Evolutionary conservation across 2,797 vertebrate species (phyloP), one percentile per base, ranked within the genome.

Genomic region (Cossypha polioptera): DNA sequence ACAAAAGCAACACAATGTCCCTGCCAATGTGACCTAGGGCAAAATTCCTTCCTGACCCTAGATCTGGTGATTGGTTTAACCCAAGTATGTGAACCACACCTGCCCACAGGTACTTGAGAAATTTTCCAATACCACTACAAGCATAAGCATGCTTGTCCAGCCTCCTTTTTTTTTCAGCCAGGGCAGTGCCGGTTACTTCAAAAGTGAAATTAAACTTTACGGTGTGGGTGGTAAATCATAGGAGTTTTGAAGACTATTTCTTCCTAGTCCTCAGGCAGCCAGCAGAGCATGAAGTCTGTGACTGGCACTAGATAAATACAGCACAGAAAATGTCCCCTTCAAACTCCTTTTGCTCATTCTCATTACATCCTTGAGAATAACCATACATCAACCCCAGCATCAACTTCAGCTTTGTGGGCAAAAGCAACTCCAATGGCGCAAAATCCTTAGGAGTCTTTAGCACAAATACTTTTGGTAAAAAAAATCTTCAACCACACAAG

Each of bases 31-130:
- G 80, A 93, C 92, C 94, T 86, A 65, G 90, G 83, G 95, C 92
- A 86, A 96, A 96, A 96, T 95, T 96, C 96, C 80, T 96, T 96
- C 91, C 86, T 96, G 92, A 94, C 91, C 95, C 40, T 68, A 95
- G 95, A 96, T 95, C 62, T 96, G 92, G 73, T 2, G 31, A 88
- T 95, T 88, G 80, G 58, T 90, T 88, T 92, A 95, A 78, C 80
- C 83, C 69, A 96, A 88, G 80, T 93, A 96, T 96, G 94, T 55
- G 83, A 94, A 77, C 92, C 94, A 96, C 92, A 94, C 95, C 95
- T 96, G 92, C 91, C 73, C 94, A 93, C 80, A 90, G 80, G 88
- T 96, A 90, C 95, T 95, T 92, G 66, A 96, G 88, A 96, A 94
- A 93, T 94, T 96, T 96, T 95, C 94, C 88, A 81, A 79, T 87